phyloP scores from a whole-genome alignment of 1,140 invertebrate genomes.

The Listronotus oregonensis region DNA sequence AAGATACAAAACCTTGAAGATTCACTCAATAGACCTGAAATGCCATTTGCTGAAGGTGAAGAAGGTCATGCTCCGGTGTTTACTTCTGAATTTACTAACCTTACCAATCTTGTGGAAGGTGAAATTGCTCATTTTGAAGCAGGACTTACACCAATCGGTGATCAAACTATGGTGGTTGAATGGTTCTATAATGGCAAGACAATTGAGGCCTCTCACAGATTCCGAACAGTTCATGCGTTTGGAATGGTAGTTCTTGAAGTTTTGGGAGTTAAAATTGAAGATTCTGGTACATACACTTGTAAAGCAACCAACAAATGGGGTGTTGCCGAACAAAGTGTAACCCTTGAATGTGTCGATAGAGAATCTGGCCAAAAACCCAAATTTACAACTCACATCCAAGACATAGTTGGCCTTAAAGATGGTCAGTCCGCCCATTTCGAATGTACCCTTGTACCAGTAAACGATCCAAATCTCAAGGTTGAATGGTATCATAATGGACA shows the following conservation, averaged over 20 bases:
- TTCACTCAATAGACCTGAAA: constrained; percentile 74
- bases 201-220: constrained; percentile 86
- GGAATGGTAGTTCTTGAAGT: constrained; percentile 95
- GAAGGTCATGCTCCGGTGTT: constrained; percentile 85
- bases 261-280: constrained; percentile 84
- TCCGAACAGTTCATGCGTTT: constrained; percentile 90
- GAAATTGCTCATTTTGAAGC: constrained; percentile 95
- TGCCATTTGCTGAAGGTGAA: constrained; percentile 69
- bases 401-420: constrained; percentile 83
- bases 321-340: constrained; percentile 82
- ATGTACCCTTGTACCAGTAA: constrained; percentile 88
- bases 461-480: constrained; percentile 90
- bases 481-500: constrained; percentile 96
- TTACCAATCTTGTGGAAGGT: constrained; percentile 82
- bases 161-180: constrained; percentile 95
- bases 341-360: constrained; percentile 82
- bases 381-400: constrained; percentile 87
- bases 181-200: constrained; percentile 95
- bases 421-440: constrained; percentile 92
- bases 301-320: constrained; percentile 88
- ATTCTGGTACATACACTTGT: constrained; percentile 86
- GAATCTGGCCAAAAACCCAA: constrained; percentile 82
- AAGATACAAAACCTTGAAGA: constrained; percentile 91
- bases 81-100: constrained; percentile 82
- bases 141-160: constrained; percentile 88